phyloP scores from a whole-genome alignment of 1,140 invertebrate species.

The Babylonia areolata region DNA sequence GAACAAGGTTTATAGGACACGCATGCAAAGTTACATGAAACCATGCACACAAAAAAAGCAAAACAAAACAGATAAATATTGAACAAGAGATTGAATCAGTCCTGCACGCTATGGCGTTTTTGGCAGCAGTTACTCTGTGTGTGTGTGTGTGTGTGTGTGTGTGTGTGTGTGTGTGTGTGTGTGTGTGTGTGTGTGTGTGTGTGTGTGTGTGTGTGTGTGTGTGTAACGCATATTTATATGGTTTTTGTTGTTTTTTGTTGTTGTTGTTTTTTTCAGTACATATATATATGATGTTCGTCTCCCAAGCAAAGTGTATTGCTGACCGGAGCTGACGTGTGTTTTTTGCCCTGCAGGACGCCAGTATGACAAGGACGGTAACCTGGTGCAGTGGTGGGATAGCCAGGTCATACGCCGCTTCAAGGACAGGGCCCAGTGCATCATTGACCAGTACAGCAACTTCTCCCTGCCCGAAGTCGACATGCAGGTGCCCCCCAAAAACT shows the following conservation, averaged over 20 bases:
- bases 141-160: too few species aligned
- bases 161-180: too few species aligned
- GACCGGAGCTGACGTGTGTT: too few species aligned
- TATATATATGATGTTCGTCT: neutral
- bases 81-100: too few species aligned
- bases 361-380: constrained; percentile 30
- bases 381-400: constrained; percentile 16
- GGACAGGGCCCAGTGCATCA: constrained; percentile 29
- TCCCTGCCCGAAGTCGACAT: constrained; percentile 14
- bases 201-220: neutral
- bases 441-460: constrained; percentile 34
- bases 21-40: too few species aligned
- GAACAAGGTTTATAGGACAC: too few species aligned
- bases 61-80: too few species aligned
- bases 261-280: too few species aligned
- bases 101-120: too few species aligned
- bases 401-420: constrained; percentile 11
- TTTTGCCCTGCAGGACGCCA: constrained; percentile 14
- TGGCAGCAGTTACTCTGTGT: too few species aligned
- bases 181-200: neutral
- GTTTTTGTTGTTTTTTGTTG: too few species aligned
- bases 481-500: constrained; percentile 26
- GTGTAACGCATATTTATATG: neutral
- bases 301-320: neutral
- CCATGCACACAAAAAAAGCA: too few species aligned